Conservation (phyloP, 2,113 vertebrate genomes). For the Mastomys coucha region DNA sequence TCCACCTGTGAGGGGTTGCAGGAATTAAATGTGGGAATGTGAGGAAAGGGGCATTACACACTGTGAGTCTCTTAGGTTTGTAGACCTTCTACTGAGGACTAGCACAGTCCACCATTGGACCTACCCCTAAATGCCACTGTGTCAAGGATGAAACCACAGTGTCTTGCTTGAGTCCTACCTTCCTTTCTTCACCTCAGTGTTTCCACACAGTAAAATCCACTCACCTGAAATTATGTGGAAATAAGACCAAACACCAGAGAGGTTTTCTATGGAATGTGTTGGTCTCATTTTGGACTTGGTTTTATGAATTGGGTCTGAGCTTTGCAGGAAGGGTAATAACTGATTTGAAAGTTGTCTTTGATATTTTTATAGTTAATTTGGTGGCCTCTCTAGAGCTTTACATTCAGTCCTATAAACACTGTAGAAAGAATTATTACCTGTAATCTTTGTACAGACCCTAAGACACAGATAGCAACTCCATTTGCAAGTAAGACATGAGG, state of each 20-base stretch:
- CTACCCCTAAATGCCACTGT: background rate
- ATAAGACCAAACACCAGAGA: background rate
- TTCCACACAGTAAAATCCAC: background rate
- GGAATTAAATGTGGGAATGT: background rate
- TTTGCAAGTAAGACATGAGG: conserved; percentile 31
- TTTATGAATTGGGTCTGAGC: conserved; percentile 5
- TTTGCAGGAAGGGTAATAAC: conserved; percentile 4
- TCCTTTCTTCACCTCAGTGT: background rate
- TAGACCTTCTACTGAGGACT: background rate
- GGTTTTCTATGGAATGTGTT: background rate
- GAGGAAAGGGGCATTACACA: background rate
- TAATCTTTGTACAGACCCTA: conserved; percentile 34
- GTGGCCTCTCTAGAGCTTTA: background rate
- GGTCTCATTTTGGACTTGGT: conserved; percentile 9
- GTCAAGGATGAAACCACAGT: conserved; percentile 9
- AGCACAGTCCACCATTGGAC: background rate
- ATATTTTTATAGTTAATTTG: conserved; percentile 37
- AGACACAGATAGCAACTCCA: background rate
- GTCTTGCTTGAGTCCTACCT: background rate
- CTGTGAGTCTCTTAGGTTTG: background rate
- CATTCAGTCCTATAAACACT: conserved; percentile 2
- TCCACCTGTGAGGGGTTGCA: background rate
- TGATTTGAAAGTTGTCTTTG: conserved; percentile 49
- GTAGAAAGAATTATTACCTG: conserved; percentile 38
- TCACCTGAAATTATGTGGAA: background rate